These are phyloP conservation scores for Erebia aethiops DNA, from an alignment of 2,888 invertebrate genomes.

Conservation along the genomic window DNA sequence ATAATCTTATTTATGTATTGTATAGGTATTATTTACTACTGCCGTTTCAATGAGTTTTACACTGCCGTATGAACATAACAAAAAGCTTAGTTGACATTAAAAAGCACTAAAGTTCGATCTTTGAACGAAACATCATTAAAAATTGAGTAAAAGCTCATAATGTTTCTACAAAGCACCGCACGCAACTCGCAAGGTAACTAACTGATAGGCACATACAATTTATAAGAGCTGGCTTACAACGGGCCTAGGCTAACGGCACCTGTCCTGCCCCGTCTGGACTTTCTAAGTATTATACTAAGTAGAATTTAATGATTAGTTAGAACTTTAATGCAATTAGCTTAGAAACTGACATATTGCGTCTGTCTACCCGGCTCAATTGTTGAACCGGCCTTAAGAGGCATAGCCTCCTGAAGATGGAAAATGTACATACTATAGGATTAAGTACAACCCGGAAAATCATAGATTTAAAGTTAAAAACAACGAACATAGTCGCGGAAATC, in stretches of 20 bases:
- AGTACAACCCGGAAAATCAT: too few relatives aligned
- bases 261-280: slow-evolving; percentile 28
- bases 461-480: too few relatives aligned
- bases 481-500: too few relatives aligned
- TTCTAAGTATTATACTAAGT: slow-evolving; percentile 31
- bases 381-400: too few relatives aligned
- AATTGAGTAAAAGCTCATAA: slow-evolving; percentile 13
- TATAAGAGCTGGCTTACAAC: slow-evolving; percentile 22
- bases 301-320: slow-evolving; percentile 28
- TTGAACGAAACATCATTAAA: neutral
- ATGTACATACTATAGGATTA: too few relatives aligned
- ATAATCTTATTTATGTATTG: too few relatives aligned
- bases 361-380: neutral
- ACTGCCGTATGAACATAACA: too few relatives aligned
- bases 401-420: too few relatives aligned
- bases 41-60: neutral
- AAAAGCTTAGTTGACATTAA: neutral
- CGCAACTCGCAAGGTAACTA: slow-evolving; percentile 11
- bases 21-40: neutral
- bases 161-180: slow-evolving; percentile 15
- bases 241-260: slow-evolving; percentile 35
- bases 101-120: neutral
- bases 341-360: neutral
- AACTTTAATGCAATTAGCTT: slow-evolving; percentile 28
- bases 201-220: slow-evolving; percentile 30